These are phyloP conservation scores for Myotis vivesi DNA, from an alignment of 2,797 vertebrate genomes.

Conservation along the genomic window DNA sequence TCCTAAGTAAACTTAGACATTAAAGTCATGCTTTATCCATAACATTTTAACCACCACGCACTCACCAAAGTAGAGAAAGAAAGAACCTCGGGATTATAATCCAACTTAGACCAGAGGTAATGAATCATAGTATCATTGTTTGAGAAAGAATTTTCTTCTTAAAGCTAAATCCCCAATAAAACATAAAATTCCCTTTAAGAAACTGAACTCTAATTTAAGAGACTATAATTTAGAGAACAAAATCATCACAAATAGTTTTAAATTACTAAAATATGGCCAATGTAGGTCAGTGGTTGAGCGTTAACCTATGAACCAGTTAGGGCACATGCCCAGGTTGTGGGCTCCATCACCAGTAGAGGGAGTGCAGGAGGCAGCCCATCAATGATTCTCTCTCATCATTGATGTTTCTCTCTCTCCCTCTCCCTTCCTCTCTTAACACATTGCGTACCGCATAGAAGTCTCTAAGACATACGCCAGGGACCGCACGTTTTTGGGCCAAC, in stretches of 20 bases:
- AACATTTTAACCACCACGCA: neutral
- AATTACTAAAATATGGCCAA: neutral
- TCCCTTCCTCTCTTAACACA: too few species aligned
- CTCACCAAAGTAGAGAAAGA: too few species aligned
- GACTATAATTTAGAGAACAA: neutral
- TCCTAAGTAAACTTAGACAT: neutral
- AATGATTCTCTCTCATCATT: too few species aligned
- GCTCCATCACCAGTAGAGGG: too few species aligned
- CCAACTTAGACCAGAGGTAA: neutral
- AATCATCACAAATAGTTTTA: neutral
- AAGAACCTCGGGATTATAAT: neutral
- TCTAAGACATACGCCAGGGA: too few species aligned
- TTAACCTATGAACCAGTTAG: too few species aligned
- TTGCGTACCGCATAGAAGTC: too few species aligned
- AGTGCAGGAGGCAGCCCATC: too few species aligned
- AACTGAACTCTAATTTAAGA: neutral
- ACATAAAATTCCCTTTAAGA: neutral
- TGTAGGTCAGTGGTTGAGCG: too few species aligned
- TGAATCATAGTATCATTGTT: neutral
- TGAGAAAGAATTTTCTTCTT: conserved; percentile 18
- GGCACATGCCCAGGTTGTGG: too few species aligned
- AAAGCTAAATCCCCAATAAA: conserved; percentile 33
- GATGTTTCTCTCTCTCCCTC: too few species aligned
- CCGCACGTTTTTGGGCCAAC: too few species aligned
- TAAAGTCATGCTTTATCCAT: neutral